phyloP scores from a whole-genome alignment of 2,113 vertebrate species.

The Centropus unirufus region DNA sequence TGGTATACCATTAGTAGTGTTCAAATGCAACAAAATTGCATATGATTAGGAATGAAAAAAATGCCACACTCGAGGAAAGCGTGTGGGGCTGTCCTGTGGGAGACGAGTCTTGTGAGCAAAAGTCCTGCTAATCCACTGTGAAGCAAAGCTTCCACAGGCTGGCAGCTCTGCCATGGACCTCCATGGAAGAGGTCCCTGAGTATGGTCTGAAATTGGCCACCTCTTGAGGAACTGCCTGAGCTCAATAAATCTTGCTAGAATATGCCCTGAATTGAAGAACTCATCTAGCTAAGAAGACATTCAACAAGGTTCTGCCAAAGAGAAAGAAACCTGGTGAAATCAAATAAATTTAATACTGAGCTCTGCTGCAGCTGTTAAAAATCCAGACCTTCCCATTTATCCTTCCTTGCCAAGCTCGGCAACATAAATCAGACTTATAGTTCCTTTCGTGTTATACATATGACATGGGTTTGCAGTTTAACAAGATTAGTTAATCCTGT shows the following conservation, averaged over 20 bases:
- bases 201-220: not conserved
- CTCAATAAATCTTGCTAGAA: not conserved
- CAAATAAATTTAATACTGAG: not conserved
- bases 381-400: not conserved
- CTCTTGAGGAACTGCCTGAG: not conserved
- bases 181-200: not conserved
- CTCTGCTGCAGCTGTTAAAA: not conserved
- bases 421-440: not conserved
- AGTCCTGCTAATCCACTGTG: not conserved
- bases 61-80: not conserved
- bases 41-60: not conserved
- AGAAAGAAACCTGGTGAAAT: not conserved
- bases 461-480: conserved; percentile 25
- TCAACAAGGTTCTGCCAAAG: not conserved
- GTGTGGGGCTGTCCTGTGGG: not conserved
- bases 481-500: conserved; percentile 53
- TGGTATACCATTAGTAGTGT: not conserved
- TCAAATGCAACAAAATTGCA: not conserved
- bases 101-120: not conserved
- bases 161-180: not conserved
- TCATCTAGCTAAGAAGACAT: not conserved
- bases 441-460: not conserved
- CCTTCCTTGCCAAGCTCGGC: not conserved
- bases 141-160: not conserved
- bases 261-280: not conserved